These are phyloP conservation scores for Ectemnius cavifrons DNA, from an alignment of 2,888 invertebrate species.

Conservation along the genomic window DNA sequence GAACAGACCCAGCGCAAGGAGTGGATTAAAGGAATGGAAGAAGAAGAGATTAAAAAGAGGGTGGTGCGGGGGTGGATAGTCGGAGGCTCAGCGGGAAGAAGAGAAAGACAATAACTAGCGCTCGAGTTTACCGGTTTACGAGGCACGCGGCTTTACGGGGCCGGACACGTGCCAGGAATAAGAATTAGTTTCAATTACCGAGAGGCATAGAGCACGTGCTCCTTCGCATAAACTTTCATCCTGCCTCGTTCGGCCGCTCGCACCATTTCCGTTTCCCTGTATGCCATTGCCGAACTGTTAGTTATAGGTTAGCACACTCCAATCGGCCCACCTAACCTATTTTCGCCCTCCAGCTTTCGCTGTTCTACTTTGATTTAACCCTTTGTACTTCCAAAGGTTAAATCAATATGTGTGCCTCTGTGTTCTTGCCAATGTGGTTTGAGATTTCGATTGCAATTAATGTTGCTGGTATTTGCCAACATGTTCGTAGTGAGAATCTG, in stretches of 20 bases:
- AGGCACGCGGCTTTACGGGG: slow-evolving; percentile 45
- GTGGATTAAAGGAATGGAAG: not conserved
- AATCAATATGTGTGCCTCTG: no score
- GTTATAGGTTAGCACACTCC: no score
- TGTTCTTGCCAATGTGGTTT: no score
- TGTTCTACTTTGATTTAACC: not conserved
- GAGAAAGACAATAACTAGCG: slow-evolving; percentile 6
- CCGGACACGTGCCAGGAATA: slow-evolving; percentile 54
- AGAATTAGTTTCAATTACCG: slow-evolving; percentile 61
- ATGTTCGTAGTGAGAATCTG: no score
- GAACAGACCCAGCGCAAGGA: slow-evolving; percentile 2
- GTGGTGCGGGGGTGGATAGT: no score
- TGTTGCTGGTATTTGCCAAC: no score
- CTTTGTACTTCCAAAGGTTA: not conserved
- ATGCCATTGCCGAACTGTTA: no score
- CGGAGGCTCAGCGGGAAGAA: not conserved
- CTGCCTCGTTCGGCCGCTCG: no score
- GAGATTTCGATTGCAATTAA: no score
- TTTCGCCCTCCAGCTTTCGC: no score
- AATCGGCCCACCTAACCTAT: no score
- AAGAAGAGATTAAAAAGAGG: not conserved
- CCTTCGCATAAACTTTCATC: slow-evolving; percentile 47
- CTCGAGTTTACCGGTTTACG: slow-evolving; percentile 42
- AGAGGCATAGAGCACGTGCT: slow-evolving; percentile 39
- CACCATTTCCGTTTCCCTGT: no score